Conservation (phyloP, 2,113 vertebrate genomes). For the Aplodontia rufa region DNA sequence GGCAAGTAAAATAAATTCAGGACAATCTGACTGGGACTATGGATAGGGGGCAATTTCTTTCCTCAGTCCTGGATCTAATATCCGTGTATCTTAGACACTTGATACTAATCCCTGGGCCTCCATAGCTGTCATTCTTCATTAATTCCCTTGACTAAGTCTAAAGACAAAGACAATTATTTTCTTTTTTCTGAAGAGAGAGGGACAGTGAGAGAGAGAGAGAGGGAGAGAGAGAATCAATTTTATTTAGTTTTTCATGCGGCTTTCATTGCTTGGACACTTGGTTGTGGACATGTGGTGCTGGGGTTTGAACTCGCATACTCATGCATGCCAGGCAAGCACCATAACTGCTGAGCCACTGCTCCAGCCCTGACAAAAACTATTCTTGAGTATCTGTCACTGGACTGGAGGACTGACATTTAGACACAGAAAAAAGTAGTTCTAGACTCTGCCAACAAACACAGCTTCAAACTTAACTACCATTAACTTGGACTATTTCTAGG, state of each 20-base stretch:
- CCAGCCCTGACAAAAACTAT: too few species aligned
- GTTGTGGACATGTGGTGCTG: too few species aligned
- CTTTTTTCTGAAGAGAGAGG: too few species aligned
- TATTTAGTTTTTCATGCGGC: too few species aligned
- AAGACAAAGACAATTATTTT: neutral
- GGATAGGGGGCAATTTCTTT: fast-evolving
- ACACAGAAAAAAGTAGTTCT: neutral
- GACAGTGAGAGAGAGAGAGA: too few species aligned
- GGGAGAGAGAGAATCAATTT: too few species aligned
- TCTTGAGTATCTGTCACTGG: neutral
- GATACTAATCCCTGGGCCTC: neutral
- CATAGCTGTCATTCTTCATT: neutral
- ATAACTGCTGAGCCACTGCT: too few species aligned
- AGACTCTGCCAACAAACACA: neutral
- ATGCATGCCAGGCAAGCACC: too few species aligned
- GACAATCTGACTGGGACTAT: neutral
- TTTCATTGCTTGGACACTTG: too few species aligned
- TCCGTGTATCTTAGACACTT: neutral
- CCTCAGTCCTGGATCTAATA: neutral
- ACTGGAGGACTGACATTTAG: neutral
- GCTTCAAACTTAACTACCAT: neutral
- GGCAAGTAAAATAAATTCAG: neutral
- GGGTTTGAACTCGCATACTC: too few species aligned
- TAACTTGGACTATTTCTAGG: slow-evolving; percentile 10
- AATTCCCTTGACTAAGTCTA: neutral